A percentile compares a stretch with the other conserved stretches of the same genome.
These are phyloP conservation scores for Chironomus tepperi DNA, from an alignment of 1,140 invertebrate species.

Conservation along the genomic window DNA sequence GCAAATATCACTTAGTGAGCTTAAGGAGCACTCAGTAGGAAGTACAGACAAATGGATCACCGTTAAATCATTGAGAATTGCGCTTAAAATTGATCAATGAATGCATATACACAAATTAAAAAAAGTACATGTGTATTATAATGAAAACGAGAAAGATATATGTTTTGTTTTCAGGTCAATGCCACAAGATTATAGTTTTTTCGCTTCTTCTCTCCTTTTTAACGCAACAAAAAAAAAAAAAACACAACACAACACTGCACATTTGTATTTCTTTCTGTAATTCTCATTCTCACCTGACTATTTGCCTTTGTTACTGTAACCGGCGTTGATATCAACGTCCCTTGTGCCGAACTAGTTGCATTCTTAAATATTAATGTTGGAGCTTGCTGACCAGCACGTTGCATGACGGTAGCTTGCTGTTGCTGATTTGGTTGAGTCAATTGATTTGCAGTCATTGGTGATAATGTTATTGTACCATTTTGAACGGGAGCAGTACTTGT, in stretches of 20 bases:
- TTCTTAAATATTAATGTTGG: constrained; percentile 7
- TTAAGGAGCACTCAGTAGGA: too few relatives aligned
- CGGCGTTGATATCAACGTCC: not conserved
- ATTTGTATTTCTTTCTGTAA: too few relatives aligned
- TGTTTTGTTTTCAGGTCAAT: not conserved
- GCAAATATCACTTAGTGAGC: too few relatives aligned
- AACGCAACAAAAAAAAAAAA: too few relatives aligned
- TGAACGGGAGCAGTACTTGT: constrained; percentile 42
- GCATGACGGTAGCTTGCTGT: constrained; percentile 58
- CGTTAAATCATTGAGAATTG: too few relatives aligned
- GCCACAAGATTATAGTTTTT: not conserved
- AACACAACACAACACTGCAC: too few relatives aligned
- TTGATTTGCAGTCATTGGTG: constrained; percentile 37
- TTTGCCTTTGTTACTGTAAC: not conserved
- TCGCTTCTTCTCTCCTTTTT: too few relatives aligned
- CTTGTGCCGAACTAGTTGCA: not conserved
- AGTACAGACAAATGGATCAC: too few relatives aligned
- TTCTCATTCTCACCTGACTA: constrained; percentile 9
- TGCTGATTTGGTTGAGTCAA: constrained; percentile 46
- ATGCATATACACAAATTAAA: too few relatives aligned
- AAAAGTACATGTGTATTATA: too few relatives aligned
- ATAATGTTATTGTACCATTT: constrained; percentile 48
- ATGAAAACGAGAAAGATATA: not conserved
- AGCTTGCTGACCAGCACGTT: constrained; percentile 41
- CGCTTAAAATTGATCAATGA: too few relatives aligned